Percentiles rank a stretch among this genome's conserved stretches.
These are phyloP conservation scores for Apocrypta bakeri DNA, from an alignment of 1,140 invertebrate genomes.

Conservation along the genomic window DNA sequence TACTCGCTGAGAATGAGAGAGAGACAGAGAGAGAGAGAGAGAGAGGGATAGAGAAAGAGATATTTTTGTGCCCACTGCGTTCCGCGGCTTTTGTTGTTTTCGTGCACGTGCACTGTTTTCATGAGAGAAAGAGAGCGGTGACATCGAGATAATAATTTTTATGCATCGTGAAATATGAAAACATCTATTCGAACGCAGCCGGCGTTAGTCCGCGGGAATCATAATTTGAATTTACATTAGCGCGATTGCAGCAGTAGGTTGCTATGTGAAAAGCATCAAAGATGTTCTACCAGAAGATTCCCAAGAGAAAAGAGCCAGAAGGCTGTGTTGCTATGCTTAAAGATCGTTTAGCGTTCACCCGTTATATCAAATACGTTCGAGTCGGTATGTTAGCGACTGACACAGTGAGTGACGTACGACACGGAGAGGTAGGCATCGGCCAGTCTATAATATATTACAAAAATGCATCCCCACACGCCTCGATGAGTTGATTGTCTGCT, in stretches of 20 bases:
- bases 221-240: not conserved
- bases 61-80: not conserved
- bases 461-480: constrained; percentile 75
- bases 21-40: no score
- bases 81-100: not conserved
- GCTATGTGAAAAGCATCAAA: no score
- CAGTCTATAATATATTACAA: constrained; percentile 76
- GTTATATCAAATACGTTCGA: constrained; percentile 74
- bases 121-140: not conserved
- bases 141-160: constrained; percentile 1
- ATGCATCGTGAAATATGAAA: not conserved
- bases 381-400: constrained; percentile 74
- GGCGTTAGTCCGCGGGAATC: not conserved
- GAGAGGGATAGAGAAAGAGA: no score
- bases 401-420: constrained; percentile 75
- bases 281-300: no score
- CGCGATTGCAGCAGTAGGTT: not conserved
- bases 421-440: constrained; percentile 70
- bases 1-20: no score
- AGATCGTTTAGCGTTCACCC: constrained; percentile 67
- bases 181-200: not conserved
- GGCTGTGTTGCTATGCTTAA: not conserved
- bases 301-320: not conserved
- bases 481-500: constrained; percentile 76
- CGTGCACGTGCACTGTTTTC: not conserved